Conservation (phyloP, 2,797 vertebrate species). For the Centropyge bicolor region DNA sequence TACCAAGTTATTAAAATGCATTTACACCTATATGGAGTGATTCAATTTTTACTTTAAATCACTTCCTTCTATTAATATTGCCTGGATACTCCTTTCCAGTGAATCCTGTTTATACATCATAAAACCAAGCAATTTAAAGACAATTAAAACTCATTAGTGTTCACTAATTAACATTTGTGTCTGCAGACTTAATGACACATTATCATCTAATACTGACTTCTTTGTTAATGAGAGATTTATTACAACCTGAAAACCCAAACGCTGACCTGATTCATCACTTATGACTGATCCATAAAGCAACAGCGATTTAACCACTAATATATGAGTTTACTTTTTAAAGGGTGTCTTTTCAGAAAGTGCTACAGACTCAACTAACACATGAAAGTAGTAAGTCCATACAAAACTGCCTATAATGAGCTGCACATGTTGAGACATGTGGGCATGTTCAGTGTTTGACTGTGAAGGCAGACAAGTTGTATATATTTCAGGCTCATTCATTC, state of each 20-base stretch:
- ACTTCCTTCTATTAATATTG: neutral
- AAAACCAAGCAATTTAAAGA: neutral
- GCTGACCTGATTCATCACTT: neutral
- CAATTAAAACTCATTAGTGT: neutral
- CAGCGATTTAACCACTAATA: neutral
- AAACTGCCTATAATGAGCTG: conserved; percentile 6
- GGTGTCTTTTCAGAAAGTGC: neutral
- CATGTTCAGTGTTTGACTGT: conserved; percentile 10
- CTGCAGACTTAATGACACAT: neutral
- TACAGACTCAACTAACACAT: neutral
- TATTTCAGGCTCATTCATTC: conserved; percentile 6
- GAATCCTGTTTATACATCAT: neutral
- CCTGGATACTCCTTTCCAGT: neutral
- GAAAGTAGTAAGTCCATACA: no score
- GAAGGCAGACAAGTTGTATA: conserved; percentile 11
- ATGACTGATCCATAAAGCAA: neutral
- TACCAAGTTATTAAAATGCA: no score
- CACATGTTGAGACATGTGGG: conserved; percentile 4
- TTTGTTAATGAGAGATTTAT: neutral
- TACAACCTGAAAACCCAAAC: neutral
- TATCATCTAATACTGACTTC: neutral
- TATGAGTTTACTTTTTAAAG: neutral
- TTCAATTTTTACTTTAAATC: neutral
- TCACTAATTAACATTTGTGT: neutral
- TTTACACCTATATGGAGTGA: neutral